Conservation (phyloP, 2,888 invertebrate genomes). For the Deilephila porcellus region DNA sequence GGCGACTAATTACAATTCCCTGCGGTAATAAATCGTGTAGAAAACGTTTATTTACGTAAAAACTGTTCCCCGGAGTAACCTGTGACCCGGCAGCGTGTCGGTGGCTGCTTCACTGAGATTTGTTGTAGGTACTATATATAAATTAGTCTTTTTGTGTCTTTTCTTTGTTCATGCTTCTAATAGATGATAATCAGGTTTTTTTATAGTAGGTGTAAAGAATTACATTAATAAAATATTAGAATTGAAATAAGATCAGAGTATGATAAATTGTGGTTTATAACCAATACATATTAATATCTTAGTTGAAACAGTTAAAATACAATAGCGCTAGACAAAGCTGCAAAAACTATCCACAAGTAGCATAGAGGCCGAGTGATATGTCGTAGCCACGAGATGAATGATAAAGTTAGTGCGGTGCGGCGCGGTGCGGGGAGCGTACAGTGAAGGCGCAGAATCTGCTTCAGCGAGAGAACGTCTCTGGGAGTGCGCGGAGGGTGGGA, state of each 20-base stretch:
- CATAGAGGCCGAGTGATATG: slow-evolving; percentile 15
- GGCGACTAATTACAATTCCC: slow-evolving; percentile 72
- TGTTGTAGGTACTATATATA: slow-evolving; percentile 25
- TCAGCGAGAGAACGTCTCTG: slow-evolving; percentile 49
- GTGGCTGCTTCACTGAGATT: slow-evolving; percentile 31
- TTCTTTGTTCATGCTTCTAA: neutral
- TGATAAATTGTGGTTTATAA: too few relatives aligned
- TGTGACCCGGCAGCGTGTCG: slow-evolving; percentile 40
- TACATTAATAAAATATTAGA: too few relatives aligned
- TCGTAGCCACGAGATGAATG: neutral
- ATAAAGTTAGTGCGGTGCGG: neutral
- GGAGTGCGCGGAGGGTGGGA: slow-evolving; percentile 60
- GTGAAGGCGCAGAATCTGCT: slow-evolving; percentile 46
- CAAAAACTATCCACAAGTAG: neutral
- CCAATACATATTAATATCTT: too few relatives aligned
- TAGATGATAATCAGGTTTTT: neutral
- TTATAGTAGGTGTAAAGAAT: neutral
- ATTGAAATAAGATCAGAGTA: too few relatives aligned
- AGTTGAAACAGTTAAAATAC: neutral
- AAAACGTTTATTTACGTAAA: slow-evolving; percentile 61
- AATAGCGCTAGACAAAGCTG: neutral
- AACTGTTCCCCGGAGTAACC: slow-evolving; percentile 49
- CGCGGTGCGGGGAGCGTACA: slow-evolving; percentile 4
- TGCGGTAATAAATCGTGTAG: slow-evolving; percentile 61
- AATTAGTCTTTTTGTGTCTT: neutral